Base-by-base conservation (phyloP, 2,797 vertebrate species). In the Ctenopoma multispine region DNA sequence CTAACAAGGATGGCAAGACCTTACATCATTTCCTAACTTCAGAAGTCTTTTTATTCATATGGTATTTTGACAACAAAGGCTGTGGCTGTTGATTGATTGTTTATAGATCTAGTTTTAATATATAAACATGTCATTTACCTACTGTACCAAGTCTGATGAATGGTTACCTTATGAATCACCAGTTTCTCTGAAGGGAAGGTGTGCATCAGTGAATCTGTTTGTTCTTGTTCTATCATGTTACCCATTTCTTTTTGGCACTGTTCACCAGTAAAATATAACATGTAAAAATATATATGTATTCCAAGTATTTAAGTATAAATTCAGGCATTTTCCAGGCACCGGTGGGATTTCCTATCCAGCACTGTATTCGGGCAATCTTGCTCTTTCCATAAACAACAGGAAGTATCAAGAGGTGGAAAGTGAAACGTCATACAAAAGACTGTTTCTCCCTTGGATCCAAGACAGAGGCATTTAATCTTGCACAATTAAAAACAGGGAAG, bases 381-480 rank as follows among this genome's bases (percentile, higher is more conserved):
- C 51, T 64, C n/a, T 72, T 67, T 75, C 70, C 65, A 84, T 40
- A 60, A 66, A 75, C 46, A 57, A 15, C 20, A 65, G 51, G 75
- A 74, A 40, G 72, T 72, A 57, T 70, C 47, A 69, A 77, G 76
- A 85, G 66, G 49, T 77, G 81, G 69, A 77, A 73, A 74, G 71
- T 3, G 75, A 58, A 29, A 13, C 49, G 58, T 55, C 63, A 40
- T 7, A 44, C 57, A 70, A 68, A 56, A 74, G 77, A 86, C 82
- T 29, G 76, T 81, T 86, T 81, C 87, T 86, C 87, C 90, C 87
- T 85, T 80, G 78, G 79, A 87, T 89, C 87, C 89, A 87, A 72
- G 80, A 86, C 87, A 86, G 82, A 89, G 84, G 82, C 84, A 90
- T 89, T 87, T 77, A 85, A 86, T 87, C 86, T 92, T 89, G 90